Percentiles rank a stretch among this genome's conserved stretches.
phyloP scores from a whole-genome alignment of 1,140 invertebrate genomes.

The Mylabris phalerata region DNA sequence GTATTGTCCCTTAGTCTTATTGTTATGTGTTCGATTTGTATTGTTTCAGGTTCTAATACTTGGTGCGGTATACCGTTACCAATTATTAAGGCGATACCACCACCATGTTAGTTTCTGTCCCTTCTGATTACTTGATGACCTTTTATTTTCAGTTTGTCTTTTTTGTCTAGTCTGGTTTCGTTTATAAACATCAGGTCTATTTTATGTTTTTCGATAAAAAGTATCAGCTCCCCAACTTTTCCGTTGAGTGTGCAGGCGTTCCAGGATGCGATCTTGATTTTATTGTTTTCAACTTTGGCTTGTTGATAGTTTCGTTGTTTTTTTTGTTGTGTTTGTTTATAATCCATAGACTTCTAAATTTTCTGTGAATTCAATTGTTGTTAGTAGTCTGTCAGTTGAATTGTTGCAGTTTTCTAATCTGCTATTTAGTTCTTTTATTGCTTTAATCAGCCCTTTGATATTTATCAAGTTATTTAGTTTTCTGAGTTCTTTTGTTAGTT shows the following conservation, averaged over 20 bases:
- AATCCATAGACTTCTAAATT: too few species aligned
- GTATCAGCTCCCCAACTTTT: neutral
- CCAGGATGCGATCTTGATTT: neutral
- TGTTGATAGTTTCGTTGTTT: too few species aligned
- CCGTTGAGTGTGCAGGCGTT: neutral
- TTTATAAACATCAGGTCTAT: neutral
- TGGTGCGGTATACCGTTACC: neutral
- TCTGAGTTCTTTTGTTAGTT: too few species aligned
- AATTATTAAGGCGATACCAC: neutral
- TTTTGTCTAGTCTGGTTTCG: neutral
- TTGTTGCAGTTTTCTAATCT: too few species aligned
- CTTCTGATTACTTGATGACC: neutral
- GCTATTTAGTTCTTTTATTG: too few species aligned
- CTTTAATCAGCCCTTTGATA: too few species aligned
- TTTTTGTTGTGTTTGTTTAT: too few species aligned
- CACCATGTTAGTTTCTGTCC: neutral
- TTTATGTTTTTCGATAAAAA: neutral
- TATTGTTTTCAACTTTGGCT: neutral
- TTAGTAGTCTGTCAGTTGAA: too few species aligned
- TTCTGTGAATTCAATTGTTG: too few species aligned
- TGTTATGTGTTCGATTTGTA: neutral
- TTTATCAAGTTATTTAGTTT: too few species aligned
- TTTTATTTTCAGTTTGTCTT: slow-evolving; percentile 2
- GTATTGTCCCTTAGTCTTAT: neutral
- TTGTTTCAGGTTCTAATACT: neutral